Evolutionary conservation across 30 jellyfish, hydroid and myxozoan species (phyloP), one percentile per base, ranked within the genome.

Genomic region (Chrysaora quinquecirrha): DNA sequence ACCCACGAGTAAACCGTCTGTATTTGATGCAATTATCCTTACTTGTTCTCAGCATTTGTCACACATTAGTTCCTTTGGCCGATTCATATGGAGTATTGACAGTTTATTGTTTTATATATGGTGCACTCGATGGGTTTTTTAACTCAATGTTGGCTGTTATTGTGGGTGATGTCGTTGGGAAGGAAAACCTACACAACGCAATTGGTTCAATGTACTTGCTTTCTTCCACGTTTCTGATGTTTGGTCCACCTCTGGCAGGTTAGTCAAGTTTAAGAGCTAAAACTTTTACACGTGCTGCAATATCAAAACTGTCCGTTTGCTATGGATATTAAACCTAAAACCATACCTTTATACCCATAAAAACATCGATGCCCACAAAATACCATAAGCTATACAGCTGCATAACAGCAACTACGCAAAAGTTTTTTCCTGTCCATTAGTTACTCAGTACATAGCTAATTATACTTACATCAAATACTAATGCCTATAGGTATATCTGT

Each of bases 181-280:
- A 70, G 23, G 85, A 76, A 31, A 75, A 85, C 12, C 78, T 85
- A 11, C 80, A 68, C 60, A 73, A 64, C 30, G 96, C 89, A 27
- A 74, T 85, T 49, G 96, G 96, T 4, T 80, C 85, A 9, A 66
- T 85, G 89, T 85, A 85, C 64, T 31, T 73, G 70, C 67, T 85
- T 16, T 74, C 96, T 33, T 75, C 96, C 7, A 76, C 69, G 20
- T 85, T 85, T 33, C 12, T 73, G 70, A 74, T 85, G 86, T 75
- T 75, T 56, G 96, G 96, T 22, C 96, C 96, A 18, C 96, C 96
- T 30, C 62, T 85, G 1, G 96, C 96, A 62, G 96, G 96, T 85
- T 18, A 48, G 77, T 62, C 54, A 14, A 3, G 54, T 14, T n/a
- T n/a, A n/a, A n/a, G n/a, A n/a, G n/a, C n/a, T n/a, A n/a, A n/a